Evolutionary conservation across 1,140 invertebrate genomes (phyloP), one percentile per base, ranked within the genome.

Genomic region (Lasaia peninsularis): DNA sequence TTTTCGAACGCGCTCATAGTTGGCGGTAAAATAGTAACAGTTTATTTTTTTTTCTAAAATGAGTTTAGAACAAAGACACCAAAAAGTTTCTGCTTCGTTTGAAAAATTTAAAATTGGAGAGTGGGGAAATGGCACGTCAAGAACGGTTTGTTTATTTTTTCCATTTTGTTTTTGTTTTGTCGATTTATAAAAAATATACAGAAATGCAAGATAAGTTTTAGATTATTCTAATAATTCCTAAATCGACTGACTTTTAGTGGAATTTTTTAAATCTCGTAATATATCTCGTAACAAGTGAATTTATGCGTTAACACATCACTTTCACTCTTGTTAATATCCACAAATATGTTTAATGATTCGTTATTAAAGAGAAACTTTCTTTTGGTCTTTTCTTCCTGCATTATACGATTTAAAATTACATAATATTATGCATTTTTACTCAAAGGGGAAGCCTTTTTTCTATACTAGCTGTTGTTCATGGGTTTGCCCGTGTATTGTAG

Each of bases 1-100:
- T 60, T 67, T 63, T 57, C 69, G 69, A 73, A 67, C 75, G 60
- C 44, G 63, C 24, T 56, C 52, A 21, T 60, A 55, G 48, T 75
- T 76, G 67, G 74, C 80, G 82, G 60, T 77, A 80, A 81, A 76
- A 67, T 71, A 54, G 44, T 54, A 56, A 55, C 18, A 52, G 50
- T 58, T 57, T 55, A 52, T 56, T 58, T 64, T 58, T 67, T 67
- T 69, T 65, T 66, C 65, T 62, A 84, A 69, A 63, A 90, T 90
- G 88, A 90, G 87, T 75, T 67, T 89, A 21, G 78, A 85, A 56
- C 69, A 69, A 66, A 78, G 88, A 54, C 83, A 89, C 49, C 77
- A 81, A 63, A 89, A 89, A 63, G 75, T 90, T n/a, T 71, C 76
- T 8, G 88, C 86, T n/a, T 85, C 80, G 9, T 88, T 79, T 37